Conservation (phyloP, 2,888 invertebrate genomes). For the Tortricodes alternella region DNA sequence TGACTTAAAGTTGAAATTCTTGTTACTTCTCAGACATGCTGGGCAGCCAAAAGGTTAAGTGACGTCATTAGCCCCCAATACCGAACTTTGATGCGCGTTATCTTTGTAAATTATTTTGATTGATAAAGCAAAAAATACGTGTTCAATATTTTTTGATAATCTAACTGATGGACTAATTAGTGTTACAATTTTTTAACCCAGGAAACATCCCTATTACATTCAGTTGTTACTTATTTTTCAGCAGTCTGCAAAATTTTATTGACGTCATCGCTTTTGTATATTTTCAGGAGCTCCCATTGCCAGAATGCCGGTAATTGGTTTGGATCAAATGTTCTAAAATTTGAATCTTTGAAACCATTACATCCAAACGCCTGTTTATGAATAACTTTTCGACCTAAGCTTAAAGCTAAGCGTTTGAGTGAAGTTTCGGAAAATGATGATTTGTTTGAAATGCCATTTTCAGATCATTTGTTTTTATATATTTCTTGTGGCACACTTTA, state of each 20-base stretch:
- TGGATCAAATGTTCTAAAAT: slow-evolving; percentile 49
- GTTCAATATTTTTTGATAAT: no score
- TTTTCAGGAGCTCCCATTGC: slow-evolving; percentile 59
- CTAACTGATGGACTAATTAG: no score
- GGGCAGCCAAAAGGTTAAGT: no score
- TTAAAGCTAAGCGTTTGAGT: slow-evolving; percentile 65
- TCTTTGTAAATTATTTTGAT: no score
- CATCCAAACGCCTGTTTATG: slow-evolving; percentile 55
- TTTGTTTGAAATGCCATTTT: slow-evolving; percentile 33
- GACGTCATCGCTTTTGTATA: slow-evolving; percentile 18
- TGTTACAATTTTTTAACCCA: no score
- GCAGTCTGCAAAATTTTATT: slow-evolving; percentile 23
- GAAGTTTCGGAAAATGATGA: slow-evolving; percentile 42
- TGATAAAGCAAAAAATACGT: no score
- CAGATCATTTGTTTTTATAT: slow-evolving; percentile 44
- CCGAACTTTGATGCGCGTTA: no score
- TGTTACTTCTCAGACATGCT: no score
- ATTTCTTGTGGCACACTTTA: slow-evolving; percentile 53
- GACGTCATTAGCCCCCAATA: no score
- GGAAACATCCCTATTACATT: no score
- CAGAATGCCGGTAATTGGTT: slow-evolving; percentile 58
- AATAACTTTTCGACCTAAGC: slow-evolving; percentile 67
- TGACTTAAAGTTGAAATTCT: no score
- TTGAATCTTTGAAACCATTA: slow-evolving; percentile 56
- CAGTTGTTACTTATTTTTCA: no score